Evolutionary conservation across 2,113 vertebrate species (phyloP), one percentile per base, ranked within the genome.

Genomic region (Cepphus grylle): DNA sequence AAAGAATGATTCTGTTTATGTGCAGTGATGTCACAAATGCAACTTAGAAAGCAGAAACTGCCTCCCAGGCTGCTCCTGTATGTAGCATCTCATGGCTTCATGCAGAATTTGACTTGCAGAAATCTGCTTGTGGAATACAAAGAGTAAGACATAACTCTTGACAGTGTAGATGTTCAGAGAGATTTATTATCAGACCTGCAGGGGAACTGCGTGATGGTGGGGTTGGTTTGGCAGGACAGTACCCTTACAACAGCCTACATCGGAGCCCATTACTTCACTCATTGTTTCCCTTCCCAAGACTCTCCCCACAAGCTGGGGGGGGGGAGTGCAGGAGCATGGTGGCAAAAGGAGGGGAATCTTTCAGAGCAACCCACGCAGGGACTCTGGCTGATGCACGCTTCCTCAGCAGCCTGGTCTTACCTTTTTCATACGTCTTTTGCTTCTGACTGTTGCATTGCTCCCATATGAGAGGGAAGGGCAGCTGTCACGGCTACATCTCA

Each of bases 81-180:
- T 9, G 30, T 47, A 65, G 71, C 50, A 15, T 53, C 71, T 90
- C 25, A 29, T 11, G 61, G 43, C 50, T 91, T 91, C 7, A 8
- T 58, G 61, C 42, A 84, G 84, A 88, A 81, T 91, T 13, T 74
- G 67, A 86, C 89, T 94, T 90, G 52, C 49, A 95, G 86, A 94
- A 86, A 80, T 90, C 26, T 73, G 47, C 84, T 84, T 78, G 72
- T 50, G 19, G 70, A 66, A 83, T 59, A 91, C 12, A 9, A 9
- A 67, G 50, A 91, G 13, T 77, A 66, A 90, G 89, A 86, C 47
- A 12, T 77, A 94, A 88, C 66, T 45, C 42, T 61, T 78, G 86
- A 81, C 81, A 91, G 40, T 26, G 47, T 89, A 81, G 82, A 38
- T 83, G 73, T 90, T 95, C 25, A 12, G 20, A 61, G 65, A 93